Conservation (phyloP, 2,888 invertebrate genomes). For the Andricus quercusramuli region DNA sequence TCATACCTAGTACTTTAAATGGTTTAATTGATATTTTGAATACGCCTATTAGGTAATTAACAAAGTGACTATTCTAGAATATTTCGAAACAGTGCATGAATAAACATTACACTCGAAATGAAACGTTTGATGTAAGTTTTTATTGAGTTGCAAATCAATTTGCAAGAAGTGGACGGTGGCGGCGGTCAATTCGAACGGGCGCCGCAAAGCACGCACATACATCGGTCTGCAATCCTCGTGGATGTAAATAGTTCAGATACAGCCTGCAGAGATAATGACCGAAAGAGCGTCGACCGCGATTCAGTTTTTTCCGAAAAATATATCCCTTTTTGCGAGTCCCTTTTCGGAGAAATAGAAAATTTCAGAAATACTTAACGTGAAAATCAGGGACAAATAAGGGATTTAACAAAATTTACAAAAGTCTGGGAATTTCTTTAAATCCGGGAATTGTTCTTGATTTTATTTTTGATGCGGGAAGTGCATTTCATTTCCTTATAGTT, state of each 20-base stretch:
- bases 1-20: too few species aligned
- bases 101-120: not conserved
- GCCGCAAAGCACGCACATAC: conserved; percentile 58
- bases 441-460: too few species aligned
- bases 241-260: conserved; percentile 30
- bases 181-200: conserved; percentile 58
- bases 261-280: conserved; percentile 35
- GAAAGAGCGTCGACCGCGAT: conserved; percentile 21
- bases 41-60: too few species aligned
- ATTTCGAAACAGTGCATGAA: not conserved
- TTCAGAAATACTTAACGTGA: not conserved
- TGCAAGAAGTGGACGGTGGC: not conserved
- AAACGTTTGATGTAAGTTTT: not conserved
- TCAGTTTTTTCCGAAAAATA: not conserved
- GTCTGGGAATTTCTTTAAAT: too few species aligned
- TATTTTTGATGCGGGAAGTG: too few species aligned
- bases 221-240: conserved; percentile 17
- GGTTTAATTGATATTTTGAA: too few species aligned
- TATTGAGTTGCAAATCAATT: not conserved
- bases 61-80: too few species aligned
- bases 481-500: too few species aligned
- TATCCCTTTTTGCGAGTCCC: not conserved
- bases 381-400: too few species aligned
- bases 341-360: not conserved
- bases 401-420: too few species aligned